phyloP scores from a whole-genome alignment of 2,113 vertebrate genomes.

The Dinomys branickii region DNA sequence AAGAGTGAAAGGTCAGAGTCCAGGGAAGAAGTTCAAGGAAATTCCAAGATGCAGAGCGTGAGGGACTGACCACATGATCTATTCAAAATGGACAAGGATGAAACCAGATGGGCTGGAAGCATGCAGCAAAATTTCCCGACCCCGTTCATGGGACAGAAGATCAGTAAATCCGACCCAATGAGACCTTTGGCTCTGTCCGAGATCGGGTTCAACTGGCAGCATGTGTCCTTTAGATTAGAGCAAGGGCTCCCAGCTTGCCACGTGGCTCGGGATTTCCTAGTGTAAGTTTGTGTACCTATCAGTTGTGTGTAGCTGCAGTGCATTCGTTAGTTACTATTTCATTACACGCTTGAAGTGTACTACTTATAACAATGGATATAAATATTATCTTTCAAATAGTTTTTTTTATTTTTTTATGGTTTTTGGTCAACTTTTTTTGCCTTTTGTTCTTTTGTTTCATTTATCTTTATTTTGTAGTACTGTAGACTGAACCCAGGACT shows the following conservation, averaged over 20 bases:
- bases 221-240: not conserved
- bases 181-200: not conserved
- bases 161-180: not conserved
- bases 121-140: not conserved
- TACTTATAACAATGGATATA: not conserved
- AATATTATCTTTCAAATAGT: slow-evolving; percentile 13
- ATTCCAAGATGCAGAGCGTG: not conserved
- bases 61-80: not conserved
- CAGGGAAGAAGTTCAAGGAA: not conserved
- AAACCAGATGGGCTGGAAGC: not conserved
- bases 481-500: not conserved
- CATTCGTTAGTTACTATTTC: not conserved
- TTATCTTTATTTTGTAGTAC: too few species aligned
- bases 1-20: not conserved
- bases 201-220: not conserved
- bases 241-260: not conserved
- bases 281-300: not conserved
- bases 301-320: not conserved
- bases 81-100: not conserved
- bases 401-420: not conserved
- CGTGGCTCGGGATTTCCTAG: not conserved
- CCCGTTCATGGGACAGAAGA: not conserved
- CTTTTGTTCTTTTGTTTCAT: not conserved
- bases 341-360: not conserved
- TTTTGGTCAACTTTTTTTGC: not conserved